Conservation (phyloP, 2,888 invertebrate species). For the Chrysolina americana region DNA sequence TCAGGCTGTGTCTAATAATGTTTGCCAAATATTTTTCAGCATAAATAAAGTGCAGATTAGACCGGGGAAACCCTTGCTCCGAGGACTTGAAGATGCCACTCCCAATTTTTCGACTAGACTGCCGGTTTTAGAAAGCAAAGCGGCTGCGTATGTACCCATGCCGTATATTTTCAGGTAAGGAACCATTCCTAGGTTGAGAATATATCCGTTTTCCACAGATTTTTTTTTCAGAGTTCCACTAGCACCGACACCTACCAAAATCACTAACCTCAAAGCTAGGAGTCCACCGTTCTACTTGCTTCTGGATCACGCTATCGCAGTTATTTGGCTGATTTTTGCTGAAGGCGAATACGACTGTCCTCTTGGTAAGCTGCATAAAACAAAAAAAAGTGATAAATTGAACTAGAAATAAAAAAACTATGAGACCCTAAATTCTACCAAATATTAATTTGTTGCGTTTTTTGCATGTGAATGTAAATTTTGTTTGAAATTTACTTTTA, state of each 20-base stretch:
- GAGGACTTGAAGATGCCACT: background rate
- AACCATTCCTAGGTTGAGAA: too few species aligned
- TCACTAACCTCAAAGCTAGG: constrained; percentile 56
- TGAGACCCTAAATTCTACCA: too few species aligned
- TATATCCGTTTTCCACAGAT: too few species aligned
- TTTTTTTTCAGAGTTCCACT: constrained; percentile 55
- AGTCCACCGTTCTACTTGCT: constrained; percentile 67
- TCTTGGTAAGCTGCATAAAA: constrained; percentile 37
- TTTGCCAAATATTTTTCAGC: background rate
- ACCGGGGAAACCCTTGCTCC: background rate
- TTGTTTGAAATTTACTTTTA: too few species aligned
- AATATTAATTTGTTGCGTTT: too few species aligned
- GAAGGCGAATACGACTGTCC: constrained; percentile 54
- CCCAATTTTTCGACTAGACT: constrained; percentile 18
- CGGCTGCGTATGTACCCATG: constrained; percentile 21
- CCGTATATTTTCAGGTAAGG: constrained; percentile 27
- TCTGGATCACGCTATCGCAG: constrained; percentile 68
- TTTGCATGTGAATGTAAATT: too few species aligned
- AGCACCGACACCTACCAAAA: constrained; percentile 49
- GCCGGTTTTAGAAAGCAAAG: constrained; percentile 10
- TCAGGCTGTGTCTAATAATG: too few species aligned
- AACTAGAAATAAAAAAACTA: too few species aligned
- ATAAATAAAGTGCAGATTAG: constrained; percentile 5
- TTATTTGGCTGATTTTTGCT: constrained; percentile 68
- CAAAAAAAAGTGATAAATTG: too few species aligned